Percentiles rank a stretch among this genome's conserved stretches.
phyloP scores from a whole-genome alignment of 2,113 vertebrate species.

The Anas platyrhynchos region DNA sequence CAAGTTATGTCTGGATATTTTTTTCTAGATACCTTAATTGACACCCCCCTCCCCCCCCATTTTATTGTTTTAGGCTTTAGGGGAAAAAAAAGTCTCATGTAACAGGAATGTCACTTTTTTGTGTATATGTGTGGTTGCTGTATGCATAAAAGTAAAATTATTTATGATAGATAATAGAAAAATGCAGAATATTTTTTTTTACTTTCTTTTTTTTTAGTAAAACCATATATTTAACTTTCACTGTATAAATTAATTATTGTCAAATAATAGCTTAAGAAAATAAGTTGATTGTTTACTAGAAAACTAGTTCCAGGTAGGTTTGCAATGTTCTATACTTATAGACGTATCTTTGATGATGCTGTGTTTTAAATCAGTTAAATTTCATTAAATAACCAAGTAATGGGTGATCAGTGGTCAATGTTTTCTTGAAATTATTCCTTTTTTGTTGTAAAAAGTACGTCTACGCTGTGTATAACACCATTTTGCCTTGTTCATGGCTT shows the following conservation, averaged over 20 bases:
- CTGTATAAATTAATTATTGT: not conserved
- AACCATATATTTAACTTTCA: not conserved
- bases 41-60: too few species aligned
- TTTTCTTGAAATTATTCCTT: not conserved
- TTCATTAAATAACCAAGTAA: not conserved
- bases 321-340: not conserved
- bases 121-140: not conserved
- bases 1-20: not conserved
- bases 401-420: not conserved
- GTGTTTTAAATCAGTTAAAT: not conserved
- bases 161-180: not conserved
- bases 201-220: not conserved
- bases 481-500: not conserved
- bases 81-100: not conserved
- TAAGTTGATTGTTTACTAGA: not conserved
- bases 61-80: not conserved
- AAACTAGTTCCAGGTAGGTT: not conserved
- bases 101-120: not conserved
- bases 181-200: not conserved
- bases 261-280: not conserved
- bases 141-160: not conserved
- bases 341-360: not conserved
- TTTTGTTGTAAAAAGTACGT: not conserved
- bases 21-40: not conserved
- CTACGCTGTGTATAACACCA: accelerated